These are phyloP conservation scores for Dipodomys ordii DNA, from an alignment of 2,113 vertebrate species.

Conservation along the genomic window DNA sequence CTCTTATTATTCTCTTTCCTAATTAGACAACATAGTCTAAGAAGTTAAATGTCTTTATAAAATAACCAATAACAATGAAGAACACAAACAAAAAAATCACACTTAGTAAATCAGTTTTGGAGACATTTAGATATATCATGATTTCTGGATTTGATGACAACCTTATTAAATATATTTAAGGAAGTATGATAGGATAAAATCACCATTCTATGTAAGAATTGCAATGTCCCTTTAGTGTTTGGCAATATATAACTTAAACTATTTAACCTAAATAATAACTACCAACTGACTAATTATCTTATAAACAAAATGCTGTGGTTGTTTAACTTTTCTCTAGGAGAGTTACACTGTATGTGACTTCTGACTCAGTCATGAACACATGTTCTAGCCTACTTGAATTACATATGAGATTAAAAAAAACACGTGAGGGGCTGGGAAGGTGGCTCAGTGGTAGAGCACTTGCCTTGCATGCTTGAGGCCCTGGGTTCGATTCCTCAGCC, in stretches of 20 bases:
- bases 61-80: background rate
- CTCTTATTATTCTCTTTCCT: constrained; percentile 7
- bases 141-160: constrained; percentile 21
- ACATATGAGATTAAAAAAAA: background rate
- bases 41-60: background rate
- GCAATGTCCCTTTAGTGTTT: constrained; percentile 24
- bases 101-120: constrained; percentile 12
- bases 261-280: constrained; percentile 22
- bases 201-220: constrained; percentile 20
- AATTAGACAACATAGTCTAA: constrained; percentile 14
- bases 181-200: constrained; percentile 28
- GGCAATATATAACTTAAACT: constrained; percentile 12
- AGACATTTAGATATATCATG: background rate
- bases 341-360: constrained; percentile 34
- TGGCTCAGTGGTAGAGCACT: no score
- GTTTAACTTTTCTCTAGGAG: background rate
- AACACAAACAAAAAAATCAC: background rate
- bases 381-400: background rate
- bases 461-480: no score
- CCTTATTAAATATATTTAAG: background rate
- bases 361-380: constrained; percentile 16
- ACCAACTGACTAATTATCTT: background rate
- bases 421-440: no score
- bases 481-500: no score
- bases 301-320: constrained; percentile 9